These are phyloP conservation scores for Galemys pyrenaicus DNA, from an alignment of 2,113 vertebrate species.

Conservation along the genomic window DNA sequence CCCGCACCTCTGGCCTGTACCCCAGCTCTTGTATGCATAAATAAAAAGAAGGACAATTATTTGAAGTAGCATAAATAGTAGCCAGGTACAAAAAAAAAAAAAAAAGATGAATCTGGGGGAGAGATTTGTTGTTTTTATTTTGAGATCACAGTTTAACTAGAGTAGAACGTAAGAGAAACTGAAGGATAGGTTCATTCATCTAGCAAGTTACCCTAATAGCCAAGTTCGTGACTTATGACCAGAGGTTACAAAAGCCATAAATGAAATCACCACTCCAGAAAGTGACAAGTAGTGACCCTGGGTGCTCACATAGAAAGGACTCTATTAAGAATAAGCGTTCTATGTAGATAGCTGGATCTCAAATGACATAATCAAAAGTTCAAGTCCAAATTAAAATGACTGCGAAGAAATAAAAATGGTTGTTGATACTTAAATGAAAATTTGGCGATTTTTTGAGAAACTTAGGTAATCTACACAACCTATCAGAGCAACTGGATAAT, in stretches of 20 bases:
- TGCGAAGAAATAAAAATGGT: slow-evolving; percentile 63
- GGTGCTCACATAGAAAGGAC: slow-evolving; percentile 79
- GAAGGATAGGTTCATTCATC: slow-evolving; percentile 61
- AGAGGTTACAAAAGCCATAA: slow-evolving; percentile 62
- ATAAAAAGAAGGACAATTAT: slow-evolving; percentile 71
- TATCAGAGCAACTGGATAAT: slow-evolving; percentile 83
- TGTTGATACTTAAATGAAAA: slow-evolving; percentile 35
- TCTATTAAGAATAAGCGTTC: slow-evolving; percentile 71
- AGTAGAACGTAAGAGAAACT: slow-evolving; percentile 66
- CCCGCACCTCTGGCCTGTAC: too few species aligned
- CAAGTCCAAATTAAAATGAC: slow-evolving; percentile 81
- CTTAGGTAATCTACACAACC: slow-evolving; percentile 83
- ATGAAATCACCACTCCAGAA: slow-evolving; percentile 75
- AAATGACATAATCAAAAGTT: slow-evolving; percentile 79
- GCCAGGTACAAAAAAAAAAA: slow-evolving; percentile 89
- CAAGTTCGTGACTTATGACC: slow-evolving; percentile 73
- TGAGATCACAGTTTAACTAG: neutral
- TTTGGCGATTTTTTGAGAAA: slow-evolving; percentile 56
- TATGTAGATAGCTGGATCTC: slow-evolving; percentile 55
- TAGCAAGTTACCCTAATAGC: slow-evolving; percentile 70
- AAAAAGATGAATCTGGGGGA: slow-evolving; percentile 77
- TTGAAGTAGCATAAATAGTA: slow-evolving; percentile 84
- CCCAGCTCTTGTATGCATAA: too few species aligned
- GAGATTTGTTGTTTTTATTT: slow-evolving; percentile 57
- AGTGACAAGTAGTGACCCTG: slow-evolving; percentile 81